These are phyloP conservation scores for Gallinago stenura DNA, from an alignment of 2,797 vertebrate genomes.

Conservation along the genomic window DNA sequence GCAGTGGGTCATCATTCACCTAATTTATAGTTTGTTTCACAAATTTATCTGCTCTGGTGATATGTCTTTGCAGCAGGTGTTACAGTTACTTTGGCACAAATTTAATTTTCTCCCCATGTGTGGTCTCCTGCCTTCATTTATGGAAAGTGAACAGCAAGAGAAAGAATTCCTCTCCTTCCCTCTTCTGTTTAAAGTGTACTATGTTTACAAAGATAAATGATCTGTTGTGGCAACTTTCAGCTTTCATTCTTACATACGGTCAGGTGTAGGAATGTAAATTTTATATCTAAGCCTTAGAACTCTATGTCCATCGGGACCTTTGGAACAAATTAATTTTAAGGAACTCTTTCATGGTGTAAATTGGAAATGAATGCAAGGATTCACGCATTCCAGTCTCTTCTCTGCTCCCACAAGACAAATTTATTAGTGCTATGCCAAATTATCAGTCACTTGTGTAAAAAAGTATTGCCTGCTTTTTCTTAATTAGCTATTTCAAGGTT, in stretches of 20 bases:
- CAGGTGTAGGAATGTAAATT: neutral
- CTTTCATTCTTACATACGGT: neutral
- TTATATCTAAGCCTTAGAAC: neutral
- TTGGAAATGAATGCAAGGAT: neutral
- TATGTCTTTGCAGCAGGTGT: neutral
- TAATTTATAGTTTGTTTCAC: neutral
- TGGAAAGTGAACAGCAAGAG: neutral
- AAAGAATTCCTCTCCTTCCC: neutral
- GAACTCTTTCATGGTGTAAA: neutral
- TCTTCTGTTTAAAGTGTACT: neutral
- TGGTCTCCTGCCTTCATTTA: neutral
- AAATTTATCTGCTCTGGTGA: neutral
- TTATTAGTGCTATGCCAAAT: neutral
- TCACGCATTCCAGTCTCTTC: neutral
- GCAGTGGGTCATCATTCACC: neutral
- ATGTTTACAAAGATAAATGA: neutral
- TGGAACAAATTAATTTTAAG: neutral
- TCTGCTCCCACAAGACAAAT: neutral
- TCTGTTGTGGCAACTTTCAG: neutral
- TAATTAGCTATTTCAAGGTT: neutral
- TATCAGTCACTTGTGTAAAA: neutral
- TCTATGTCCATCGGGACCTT: neutral
- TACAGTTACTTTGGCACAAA: neutral
- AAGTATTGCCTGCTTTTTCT: neutral
- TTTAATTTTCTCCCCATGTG: neutral